Conservation (phyloP, 2,888 invertebrate genomes). For the Caenorhabditis wallacei region DNA sequence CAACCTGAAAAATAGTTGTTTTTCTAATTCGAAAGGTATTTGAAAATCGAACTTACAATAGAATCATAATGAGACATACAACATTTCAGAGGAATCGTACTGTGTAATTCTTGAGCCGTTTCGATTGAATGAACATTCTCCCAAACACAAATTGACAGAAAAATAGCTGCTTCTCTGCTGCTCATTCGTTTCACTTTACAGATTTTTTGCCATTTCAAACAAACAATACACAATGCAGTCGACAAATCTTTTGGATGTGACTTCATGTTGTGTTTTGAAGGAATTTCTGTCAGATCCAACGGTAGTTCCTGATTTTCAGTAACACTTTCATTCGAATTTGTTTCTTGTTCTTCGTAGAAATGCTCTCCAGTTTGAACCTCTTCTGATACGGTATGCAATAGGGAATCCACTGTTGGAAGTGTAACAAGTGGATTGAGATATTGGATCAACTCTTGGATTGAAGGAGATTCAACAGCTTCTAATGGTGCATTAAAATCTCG, state of each 20-base stretch:
- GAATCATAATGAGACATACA: conserved; percentile 10
- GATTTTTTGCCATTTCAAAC: conserved; percentile 2
- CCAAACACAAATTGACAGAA: neutral
- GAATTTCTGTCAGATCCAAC: conserved; percentile 2
- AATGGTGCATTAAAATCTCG: conserved; percentile 2
- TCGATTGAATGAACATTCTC: conserved; percentile 17
- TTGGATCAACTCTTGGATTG: conserved; percentile 5
- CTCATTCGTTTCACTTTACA: neutral
- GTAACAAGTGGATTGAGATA: conserved; percentile 27
- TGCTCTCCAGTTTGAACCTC: neutral
- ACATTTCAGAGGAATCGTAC: neutral
- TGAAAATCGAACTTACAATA: conserved; percentile 11
- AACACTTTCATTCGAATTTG: neutral
- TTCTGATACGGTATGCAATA: neutral
- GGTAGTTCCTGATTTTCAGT: neutral
- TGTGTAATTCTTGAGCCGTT: conserved; percentile 15
- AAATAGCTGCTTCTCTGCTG: conserved; percentile 1
- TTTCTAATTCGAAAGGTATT: neutral
- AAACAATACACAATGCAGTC: conserved; percentile 5
- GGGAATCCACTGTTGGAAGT: neutral
- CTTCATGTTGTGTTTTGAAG: neutral
- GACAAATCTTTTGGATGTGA: neutral
- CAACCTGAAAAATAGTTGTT: neutral
- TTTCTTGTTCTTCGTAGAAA: neutral
- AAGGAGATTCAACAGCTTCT: neutral